These are phyloP conservation scores for Petrosia ficiformis DNA, from an alignment of 37 sponge, comb jelly and placozoan genomes.

Conservation along the genomic window DNA sequence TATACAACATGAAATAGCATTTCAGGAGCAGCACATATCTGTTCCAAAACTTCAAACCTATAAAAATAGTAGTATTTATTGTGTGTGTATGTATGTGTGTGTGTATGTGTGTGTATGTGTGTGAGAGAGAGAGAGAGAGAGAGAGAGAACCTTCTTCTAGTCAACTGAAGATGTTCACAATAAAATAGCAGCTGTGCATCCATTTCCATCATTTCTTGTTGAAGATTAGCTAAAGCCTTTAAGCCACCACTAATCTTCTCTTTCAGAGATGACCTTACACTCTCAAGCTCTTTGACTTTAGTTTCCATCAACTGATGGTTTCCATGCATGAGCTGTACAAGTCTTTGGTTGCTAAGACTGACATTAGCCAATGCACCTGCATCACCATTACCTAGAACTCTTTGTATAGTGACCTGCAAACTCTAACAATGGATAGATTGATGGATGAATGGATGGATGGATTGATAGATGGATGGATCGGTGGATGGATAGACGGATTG, in stretches of 20 bases:
- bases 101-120: neutral
- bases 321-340: conserved; percentile 37
- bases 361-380: conserved; percentile 41
- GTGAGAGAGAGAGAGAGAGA: neutral
- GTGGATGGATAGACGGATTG: no score
- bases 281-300: neutral
- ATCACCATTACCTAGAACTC: conserved; percentile 56
- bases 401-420: conserved; percentile 38
- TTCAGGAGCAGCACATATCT: conserved; percentile 39
- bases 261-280: conserved; percentile 6
- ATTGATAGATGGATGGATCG: no score
- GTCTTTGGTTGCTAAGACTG: conserved; percentile 43
- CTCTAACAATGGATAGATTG: no score
- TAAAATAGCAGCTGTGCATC: conserved; percentile 36
- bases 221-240: conserved; percentile 29
- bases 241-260: conserved; percentile 25
- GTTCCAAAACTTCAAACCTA: conserved; percentile 58
- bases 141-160: conserved; percentile 52
- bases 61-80: no score
- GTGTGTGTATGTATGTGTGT: no score
- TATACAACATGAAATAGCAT: conserved; percentile 37
- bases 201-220: conserved; percentile 37
- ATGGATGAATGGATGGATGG: no score
- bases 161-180: conserved; percentile 52
- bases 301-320: conserved; percentile 25